Evolutionary conservation across 2,113 vertebrate genomes (phyloP).

Genomic region (Asarcornis scutulata): DNA sequence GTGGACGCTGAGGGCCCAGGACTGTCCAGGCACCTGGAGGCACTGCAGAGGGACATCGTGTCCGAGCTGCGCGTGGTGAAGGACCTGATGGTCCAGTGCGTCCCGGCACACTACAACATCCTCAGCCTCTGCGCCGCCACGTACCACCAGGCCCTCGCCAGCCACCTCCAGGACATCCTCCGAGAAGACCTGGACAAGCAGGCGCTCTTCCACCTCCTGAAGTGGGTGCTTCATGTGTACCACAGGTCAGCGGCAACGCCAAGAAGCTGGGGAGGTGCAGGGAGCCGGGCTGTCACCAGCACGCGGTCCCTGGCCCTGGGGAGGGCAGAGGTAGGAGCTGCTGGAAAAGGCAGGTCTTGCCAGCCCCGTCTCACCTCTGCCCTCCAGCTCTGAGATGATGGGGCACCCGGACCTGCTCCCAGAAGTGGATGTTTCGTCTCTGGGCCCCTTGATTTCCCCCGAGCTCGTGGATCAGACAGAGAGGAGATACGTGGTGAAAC

Average conservation of each 20-base stretch:
- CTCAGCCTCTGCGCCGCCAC: slow-evolving; percentile 82
- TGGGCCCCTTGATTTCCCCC: slow-evolving; percentile 85
- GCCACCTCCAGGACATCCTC: slow-evolving; percentile 85
- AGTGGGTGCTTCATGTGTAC: slow-evolving; percentile 90
- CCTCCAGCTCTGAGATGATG: slow-evolving; percentile 91
- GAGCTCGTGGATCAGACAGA: slow-evolving; percentile 89
- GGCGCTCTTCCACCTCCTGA: slow-evolving; percentile 89
- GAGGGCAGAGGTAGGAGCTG: not conserved
- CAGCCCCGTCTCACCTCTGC: not conserved
- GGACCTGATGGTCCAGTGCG: slow-evolving; percentile 91
- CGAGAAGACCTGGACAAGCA: slow-evolving; percentile 89
- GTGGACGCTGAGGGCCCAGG: slow-evolving; percentile 76
- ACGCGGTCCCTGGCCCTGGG: fast-evolving
- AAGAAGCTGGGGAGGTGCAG: not conserved
- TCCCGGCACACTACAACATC: slow-evolving; percentile 87
- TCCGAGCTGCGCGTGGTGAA: slow-evolving; percentile 85
- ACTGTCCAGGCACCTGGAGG: slow-evolving; percentile 85
- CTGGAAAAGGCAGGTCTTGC: not conserved
- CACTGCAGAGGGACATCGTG: slow-evolving; percentile 85
- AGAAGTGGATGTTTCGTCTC: slow-evolving; percentile 82
- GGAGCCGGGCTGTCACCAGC: not conserved
- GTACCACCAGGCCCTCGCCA: slow-evolving; percentile 83
- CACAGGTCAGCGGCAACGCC: slow-evolving; percentile 81
- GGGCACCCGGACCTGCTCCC: slow-evolving; percentile 83
- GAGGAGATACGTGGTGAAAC: slow-evolving; percentile 86